Evolutionary conservation across 2,113 vertebrate species (phyloP).

Genomic region (Amia ocellicauda): DNA sequence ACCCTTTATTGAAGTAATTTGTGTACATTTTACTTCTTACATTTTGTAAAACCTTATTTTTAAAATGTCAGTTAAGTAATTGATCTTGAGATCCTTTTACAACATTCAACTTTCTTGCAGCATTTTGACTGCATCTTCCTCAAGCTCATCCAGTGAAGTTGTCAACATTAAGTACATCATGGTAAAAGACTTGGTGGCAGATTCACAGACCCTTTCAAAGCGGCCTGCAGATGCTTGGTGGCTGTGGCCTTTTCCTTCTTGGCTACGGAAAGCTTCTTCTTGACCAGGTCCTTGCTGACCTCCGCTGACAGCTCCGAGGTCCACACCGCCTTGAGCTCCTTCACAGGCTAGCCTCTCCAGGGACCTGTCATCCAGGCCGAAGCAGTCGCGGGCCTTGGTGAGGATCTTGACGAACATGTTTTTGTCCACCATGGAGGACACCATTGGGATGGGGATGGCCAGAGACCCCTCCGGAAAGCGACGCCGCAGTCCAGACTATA

Average conservation of each 20-base stretch:
- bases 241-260: conserved; percentile 45
- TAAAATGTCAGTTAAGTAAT: too few species aligned
- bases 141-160: conserved; percentile 55
- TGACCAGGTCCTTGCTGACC: conserved; percentile 56
- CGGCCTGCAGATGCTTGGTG: conserved; percentile 52
- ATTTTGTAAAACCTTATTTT: too few species aligned
- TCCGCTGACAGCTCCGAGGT: conserved; percentile 51
- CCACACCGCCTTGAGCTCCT: conserved; percentile 44
- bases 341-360: conserved; percentile 44
- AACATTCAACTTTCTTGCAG: conserved; percentile 30
- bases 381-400: conserved; percentile 50
- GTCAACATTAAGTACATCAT: conserved; percentile 52
- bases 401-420: conserved; percentile 54
- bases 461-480: conserved; percentile 60
- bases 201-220: conserved; percentile 53
- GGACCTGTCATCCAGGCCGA: conserved; percentile 54
- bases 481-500: conserved; percentile 58
- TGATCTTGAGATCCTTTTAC: too few species aligned
- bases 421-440: conserved; percentile 61
- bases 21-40: too few species aligned
- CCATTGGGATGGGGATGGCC: conserved; percentile 55
- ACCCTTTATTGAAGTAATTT: too few species aligned
- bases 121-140: conserved; percentile 53
- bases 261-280: conserved; percentile 44
- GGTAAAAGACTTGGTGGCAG: conserved; percentile 51